Evolutionary conservation across 2,797 vertebrate genomes (phyloP).

Genomic region (Pyrocephalus nanus): DNA sequence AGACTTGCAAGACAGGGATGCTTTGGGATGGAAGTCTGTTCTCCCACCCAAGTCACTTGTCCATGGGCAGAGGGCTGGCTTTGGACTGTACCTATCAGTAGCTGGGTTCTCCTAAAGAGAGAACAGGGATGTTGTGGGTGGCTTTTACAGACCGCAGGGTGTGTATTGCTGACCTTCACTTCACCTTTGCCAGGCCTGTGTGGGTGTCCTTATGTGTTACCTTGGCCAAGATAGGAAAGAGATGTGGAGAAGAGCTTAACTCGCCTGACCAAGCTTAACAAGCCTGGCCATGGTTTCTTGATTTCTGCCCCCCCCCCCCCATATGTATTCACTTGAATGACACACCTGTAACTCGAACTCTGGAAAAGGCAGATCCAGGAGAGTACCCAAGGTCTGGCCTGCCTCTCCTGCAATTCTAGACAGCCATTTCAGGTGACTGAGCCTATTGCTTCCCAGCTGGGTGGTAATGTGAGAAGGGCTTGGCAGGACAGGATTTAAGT

Average conservation of each 20-base stretch:
- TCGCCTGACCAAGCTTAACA: background rate
- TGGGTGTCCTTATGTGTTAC: background rate
- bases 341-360: constrained; percentile 32
- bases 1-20: background rate
- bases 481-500: background rate
- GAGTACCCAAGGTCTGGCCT: background rate
- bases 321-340: background rate
- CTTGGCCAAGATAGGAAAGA: background rate
- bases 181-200: background rate
- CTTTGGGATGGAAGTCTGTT: background rate
- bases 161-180: background rate
- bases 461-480: constrained; percentile 1
- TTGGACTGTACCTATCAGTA: background rate
- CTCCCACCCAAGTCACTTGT: background rate
- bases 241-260: background rate
- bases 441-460: background rate
- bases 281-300: background rate
- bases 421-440: background rate
- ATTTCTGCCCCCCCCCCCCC: too few species aligned
- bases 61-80: background rate
- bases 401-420: background rate
- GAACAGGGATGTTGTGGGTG: background rate
- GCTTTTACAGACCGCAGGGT: background rate
- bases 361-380: background rate
- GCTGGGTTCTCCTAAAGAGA: background rate